phyloP scores from a whole-genome alignment of 2,113 vertebrate genomes.

The Hippocampus barbouri region DNA sequence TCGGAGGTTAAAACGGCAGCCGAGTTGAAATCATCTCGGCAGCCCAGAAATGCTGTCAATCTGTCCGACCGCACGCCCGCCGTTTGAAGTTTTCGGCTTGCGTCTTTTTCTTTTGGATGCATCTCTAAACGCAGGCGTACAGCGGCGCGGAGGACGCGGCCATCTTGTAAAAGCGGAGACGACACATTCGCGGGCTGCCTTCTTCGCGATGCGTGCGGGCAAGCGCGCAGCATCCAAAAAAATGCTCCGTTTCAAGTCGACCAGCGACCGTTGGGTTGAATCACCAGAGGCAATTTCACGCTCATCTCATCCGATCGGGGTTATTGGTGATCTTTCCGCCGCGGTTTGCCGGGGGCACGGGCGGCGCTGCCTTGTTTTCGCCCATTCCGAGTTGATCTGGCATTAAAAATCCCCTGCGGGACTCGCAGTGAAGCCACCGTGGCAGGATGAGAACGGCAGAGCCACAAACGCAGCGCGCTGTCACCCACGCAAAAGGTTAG shows the following conservation, averaged over 20 bases:
- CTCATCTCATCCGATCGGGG: neutral
- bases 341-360: neutral
- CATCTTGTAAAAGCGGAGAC: too few relatives aligned
- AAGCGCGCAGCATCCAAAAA: neutral
- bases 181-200: too few relatives aligned
- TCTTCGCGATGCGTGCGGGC: too few relatives aligned
- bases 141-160: too few relatives aligned
- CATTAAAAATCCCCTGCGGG: neutral
- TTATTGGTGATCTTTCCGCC: slow-evolving; percentile 1
- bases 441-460: neutral
- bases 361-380: neutral
- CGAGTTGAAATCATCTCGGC: too few relatives aligned
- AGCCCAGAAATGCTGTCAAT: too few relatives aligned
- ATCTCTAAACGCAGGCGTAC: too few relatives aligned
- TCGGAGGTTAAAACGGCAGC: too few relatives aligned
- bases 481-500: neutral
- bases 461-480: neutral
- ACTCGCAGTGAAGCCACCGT: neutral
- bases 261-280: neutral
- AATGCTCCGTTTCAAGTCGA: neutral
- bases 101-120: too few relatives aligned
- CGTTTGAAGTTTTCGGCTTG: too few relatives aligned
- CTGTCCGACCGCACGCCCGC: too few relatives aligned
- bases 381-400: neutral
- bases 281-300: neutral